Base-by-base conservation (phyloP, 2,797 vertebrate species). In the Protosalanx chinensis region DNA sequence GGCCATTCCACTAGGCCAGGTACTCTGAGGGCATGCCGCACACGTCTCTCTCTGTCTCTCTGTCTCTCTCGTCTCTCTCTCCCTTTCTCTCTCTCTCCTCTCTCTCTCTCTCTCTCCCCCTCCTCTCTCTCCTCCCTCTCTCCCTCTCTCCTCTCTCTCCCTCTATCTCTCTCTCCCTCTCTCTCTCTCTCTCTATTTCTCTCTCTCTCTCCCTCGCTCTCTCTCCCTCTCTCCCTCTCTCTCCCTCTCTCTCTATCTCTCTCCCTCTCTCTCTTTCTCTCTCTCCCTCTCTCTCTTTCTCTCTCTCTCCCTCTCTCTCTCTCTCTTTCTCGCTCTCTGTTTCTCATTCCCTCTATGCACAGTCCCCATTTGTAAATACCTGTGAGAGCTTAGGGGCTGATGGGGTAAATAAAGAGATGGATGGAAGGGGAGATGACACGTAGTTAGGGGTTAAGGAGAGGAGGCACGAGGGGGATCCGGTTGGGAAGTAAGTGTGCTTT, bases 1-100 rank as follows among this genome's bases (percentile, higher is more conserved):
- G 78, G 81, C 70, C 72, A 71, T 51, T 63, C 20, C 30, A 71
- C 57, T 64, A 65, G 61, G 29, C 37, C 64, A 68, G 78, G 75
- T 62, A 29, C 72, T 37, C 64, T 72, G 64, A 76, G 75, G 79
- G 74, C 62, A 76, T 56, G 51, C 51, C 51, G 7, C 7, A 13
- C 41, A 46, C 41, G 7, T 56, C 51, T 56, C 10, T 10, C 51
- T 56, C 51, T 56, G 4, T 56, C 51, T 53, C 0, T 53, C 51
- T 18, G 1, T 53, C 51, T 53, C 51, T 53, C 16, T 3, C 18
- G 2, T 53, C 51, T 53, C 51, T 53, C 49, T 53, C 49, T 53
- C 49, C 18, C 15, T 53, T 15, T 53, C 49, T 53, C 49, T 53
- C 49, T 18, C 49, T 53, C 15, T 18, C 49, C 4, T 35, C 6